Conservation (phyloP, 2,113 vertebrate genomes). For the Nothocercus nigrocapillus region DNA sequence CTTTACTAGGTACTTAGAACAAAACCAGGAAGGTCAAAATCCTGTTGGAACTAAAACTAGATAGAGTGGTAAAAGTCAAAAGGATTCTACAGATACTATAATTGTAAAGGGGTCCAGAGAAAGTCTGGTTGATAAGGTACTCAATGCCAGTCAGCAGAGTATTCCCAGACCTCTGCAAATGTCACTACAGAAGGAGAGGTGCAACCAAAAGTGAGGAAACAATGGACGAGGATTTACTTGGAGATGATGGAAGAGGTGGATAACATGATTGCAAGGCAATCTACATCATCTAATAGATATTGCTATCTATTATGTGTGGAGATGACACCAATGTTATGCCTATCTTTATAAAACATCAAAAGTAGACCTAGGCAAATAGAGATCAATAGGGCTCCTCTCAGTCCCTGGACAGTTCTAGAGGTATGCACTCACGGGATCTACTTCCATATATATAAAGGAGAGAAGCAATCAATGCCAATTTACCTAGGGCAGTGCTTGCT, state of each 20-base stretch:
- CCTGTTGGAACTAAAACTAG: neutral
- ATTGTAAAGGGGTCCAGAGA: neutral
- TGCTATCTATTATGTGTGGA: no score
- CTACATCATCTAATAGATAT: no score
- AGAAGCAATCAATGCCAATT: neutral
- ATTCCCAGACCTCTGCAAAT: neutral
- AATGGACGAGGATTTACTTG: neutral
- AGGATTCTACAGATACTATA: neutral
- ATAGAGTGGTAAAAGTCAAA: neutral
- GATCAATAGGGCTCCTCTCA: neutral
- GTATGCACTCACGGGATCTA: neutral
- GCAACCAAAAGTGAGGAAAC: neutral
- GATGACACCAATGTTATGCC: neutral
- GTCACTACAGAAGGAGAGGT: neutral
- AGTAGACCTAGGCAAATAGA: neutral
- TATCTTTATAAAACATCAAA: neutral
- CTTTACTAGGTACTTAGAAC: neutral
- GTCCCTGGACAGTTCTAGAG: neutral
- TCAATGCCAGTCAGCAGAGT: neutral
- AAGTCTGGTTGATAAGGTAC: neutral
- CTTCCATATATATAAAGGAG: neutral
- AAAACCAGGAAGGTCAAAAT: neutral
- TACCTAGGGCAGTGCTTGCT: neutral
- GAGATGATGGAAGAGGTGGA: neutral
- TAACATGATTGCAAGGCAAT: neutral